Percentiles rank a stretch among this genome's conserved stretches.
phyloP scores from a whole-genome alignment of 2,797 vertebrate species.

The Trichosurus vulpecula region DNA sequence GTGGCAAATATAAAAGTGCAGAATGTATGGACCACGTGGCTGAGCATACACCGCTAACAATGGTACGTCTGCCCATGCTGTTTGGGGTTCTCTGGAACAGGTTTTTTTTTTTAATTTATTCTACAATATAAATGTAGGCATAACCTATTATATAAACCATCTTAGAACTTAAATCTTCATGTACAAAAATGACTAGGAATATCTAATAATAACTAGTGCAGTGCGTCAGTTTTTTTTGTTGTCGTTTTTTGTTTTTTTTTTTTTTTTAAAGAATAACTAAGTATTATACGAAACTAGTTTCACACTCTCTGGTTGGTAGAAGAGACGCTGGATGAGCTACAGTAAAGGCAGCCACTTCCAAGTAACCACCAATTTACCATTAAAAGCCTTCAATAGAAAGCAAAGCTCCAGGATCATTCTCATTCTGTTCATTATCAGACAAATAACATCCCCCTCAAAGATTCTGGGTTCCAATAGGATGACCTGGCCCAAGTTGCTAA shows the following conservation, averaged over 20 bases:
- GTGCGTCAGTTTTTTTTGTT: constrained; percentile 88
- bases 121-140: constrained; percentile 91
- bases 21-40: constrained; percentile 87
- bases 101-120: constrained; percentile 87
- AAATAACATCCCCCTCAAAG: constrained; percentile 80
- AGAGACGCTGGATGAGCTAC: constrained; percentile 86
- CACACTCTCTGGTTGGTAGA: constrained; percentile 88
- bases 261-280: constrained; percentile 89
- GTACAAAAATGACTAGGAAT: constrained; percentile 91
- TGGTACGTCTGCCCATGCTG: constrained; percentile 86
- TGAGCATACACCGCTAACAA: constrained; percentile 88
- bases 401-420: constrained; percentile 86
- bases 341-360: constrained; percentile 89
- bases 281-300: constrained; percentile 90
- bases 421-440: constrained; percentile 84
- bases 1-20: constrained; percentile 90
- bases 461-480: constrained; percentile 81
- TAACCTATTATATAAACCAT: constrained; percentile 92
- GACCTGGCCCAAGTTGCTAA: constrained; percentile 84
- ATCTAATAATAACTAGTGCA: constrained; percentile 95
- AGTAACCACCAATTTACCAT: constrained; percentile 81
- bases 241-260: constrained; percentile 84
- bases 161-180: constrained; percentile 90
- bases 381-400: constrained; percentile 88
- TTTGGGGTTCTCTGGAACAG: constrained; percentile 86